Conservation (phyloP, 2,888 invertebrate species). For the Hemaris fuciformis region DNA sequence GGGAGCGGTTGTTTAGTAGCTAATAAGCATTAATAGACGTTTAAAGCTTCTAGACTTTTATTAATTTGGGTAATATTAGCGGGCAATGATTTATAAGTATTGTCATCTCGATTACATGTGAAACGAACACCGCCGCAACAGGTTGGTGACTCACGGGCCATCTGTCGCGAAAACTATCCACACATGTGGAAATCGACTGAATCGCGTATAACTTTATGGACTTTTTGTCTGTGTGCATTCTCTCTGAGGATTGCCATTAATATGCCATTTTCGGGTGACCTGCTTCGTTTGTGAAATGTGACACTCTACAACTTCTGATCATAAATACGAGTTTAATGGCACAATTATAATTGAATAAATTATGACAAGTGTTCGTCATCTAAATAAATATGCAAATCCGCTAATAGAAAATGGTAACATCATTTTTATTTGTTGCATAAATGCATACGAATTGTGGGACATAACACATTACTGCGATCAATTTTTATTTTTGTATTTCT, state of each 20-base stretch:
- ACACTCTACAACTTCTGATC: constrained; percentile 37
- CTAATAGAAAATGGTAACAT: not conserved
- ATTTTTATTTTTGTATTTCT: not conserved
- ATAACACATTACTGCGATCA: not conserved
- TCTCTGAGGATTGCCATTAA: constrained; percentile 55
- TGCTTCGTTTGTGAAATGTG: constrained; percentile 53
- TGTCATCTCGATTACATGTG: constrained; percentile 64
- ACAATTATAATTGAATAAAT: constrained; percentile 26
- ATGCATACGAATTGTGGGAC: not conserved
- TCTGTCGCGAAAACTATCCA: constrained; percentile 74
- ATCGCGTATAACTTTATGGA: constrained; percentile 53
- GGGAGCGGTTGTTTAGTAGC: constrained; percentile 45
- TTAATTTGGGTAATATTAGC: constrained; percentile 25
- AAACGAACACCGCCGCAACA: constrained; percentile 58
- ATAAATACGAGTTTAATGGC: constrained; percentile 15
- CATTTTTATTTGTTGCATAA: not conserved
- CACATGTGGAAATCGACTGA: constrained; percentile 67
- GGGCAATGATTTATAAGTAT: constrained; percentile 54
- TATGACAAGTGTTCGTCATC: constrained; percentile 28
- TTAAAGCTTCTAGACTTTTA: constrained; percentile 36
- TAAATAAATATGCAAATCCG: constrained; percentile 13
- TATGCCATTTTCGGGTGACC: constrained; percentile 56
- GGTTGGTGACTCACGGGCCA: constrained; percentile 77
- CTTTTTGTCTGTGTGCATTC: constrained; percentile 46
- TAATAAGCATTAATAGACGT: constrained; percentile 37